Percentiles rank a stretch among this genome's conserved stretches.
These are phyloP conservation scores for Petaurus breviceps DNA, from an alignment of 2,113 vertebrate species.

Conservation along the genomic window DNA sequence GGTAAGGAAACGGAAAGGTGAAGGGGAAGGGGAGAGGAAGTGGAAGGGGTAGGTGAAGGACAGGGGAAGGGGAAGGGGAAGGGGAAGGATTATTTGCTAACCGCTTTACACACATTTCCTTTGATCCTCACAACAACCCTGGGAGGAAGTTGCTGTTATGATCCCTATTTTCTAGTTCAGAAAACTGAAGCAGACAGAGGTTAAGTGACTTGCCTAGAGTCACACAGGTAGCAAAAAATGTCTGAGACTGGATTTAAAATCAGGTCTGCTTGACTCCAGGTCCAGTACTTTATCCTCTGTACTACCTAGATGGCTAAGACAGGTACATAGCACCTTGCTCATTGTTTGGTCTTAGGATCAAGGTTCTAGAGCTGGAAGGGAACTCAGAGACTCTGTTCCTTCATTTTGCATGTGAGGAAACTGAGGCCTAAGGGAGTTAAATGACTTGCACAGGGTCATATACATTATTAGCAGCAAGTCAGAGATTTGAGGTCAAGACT, in stretches of 20 bases:
- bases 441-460: background rate
- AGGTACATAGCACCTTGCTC: background rate
- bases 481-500: background rate
- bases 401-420: background rate
- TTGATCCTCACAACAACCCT: background rate
- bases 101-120: background rate
- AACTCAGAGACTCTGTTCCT: background rate
- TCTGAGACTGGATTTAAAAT: background rate
- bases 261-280: background rate
- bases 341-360: background rate
- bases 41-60: too few relatives aligned
- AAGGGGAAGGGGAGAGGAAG: too few relatives aligned
- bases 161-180: background rate
- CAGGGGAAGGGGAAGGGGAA: too few relatives aligned
- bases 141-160: background rate
- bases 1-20: too few relatives aligned
- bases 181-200: background rate
- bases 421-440: background rate
- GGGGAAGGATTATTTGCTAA: background rate
- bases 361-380: background rate
- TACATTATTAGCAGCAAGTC: background rate
- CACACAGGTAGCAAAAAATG: background rate
- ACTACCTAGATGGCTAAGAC: background rate
- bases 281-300: background rate
- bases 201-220: background rate